Conservation (phyloP, 2,888 invertebrate genomes). For the Agrochola litura region DNA sequence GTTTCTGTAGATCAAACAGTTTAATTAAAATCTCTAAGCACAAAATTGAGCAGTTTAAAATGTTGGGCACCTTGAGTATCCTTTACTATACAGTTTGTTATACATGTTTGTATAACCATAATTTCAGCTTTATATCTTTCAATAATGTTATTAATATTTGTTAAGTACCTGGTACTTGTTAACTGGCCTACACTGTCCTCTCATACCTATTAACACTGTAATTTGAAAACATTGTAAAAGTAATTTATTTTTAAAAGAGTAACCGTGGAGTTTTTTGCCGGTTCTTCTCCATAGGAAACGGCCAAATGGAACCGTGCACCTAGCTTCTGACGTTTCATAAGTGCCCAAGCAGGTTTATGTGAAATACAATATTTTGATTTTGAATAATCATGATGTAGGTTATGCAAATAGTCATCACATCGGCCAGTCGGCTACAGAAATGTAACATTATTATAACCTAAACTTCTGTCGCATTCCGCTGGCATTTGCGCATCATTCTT, state of each 20-base stretch:
- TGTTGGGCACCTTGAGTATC: neutral
- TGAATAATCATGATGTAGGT: neutral
- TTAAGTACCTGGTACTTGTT: too few relatives aligned
- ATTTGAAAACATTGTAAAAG: too few relatives aligned
- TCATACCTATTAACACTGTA: too few relatives aligned
- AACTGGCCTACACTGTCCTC: too few relatives aligned
- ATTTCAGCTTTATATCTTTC: neutral
- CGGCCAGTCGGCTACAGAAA: neutral
- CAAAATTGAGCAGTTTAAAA: neutral
- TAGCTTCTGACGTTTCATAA: too few relatives aligned
- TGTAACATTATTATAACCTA: neutral
- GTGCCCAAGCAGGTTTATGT: too few relatives aligned
- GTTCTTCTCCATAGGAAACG: too few relatives aligned
- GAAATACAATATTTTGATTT: too few relatives aligned
- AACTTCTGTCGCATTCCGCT: neutral
- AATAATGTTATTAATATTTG: neutral
- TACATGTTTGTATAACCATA: neutral
- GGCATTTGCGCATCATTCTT: conserved; percentile 27
- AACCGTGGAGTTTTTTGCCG: too few relatives aligned
- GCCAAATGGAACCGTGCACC: too few relatives aligned
- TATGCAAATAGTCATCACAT: neutral
- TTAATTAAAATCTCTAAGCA: neutral
- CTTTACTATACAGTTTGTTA: too few relatives aligned
- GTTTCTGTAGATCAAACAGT: neutral
- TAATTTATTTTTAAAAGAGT: too few relatives aligned